Conservation (phyloP, 2,888 invertebrate species). For the Calliopum simillimum region DNA sequence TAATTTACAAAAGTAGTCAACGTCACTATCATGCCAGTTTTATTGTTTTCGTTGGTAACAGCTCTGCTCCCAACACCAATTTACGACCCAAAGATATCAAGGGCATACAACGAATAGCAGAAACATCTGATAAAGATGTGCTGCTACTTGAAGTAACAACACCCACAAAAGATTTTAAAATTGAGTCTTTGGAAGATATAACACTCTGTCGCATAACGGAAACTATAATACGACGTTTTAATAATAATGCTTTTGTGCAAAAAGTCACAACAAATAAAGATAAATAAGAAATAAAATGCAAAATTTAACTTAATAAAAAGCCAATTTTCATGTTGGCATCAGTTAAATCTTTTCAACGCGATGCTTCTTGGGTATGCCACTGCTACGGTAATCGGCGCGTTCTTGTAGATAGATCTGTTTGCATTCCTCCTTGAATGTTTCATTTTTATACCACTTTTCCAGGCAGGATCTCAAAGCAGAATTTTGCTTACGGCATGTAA, state of each 20-base stretch:
- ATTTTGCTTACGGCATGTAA: slow-evolving; percentile 82
- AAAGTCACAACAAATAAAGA: slow-evolving; percentile 49
- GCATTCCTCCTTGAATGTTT: slow-evolving; percentile 79
- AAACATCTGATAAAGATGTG: slow-evolving; percentile 84
- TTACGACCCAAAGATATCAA: slow-evolving; percentile 58
- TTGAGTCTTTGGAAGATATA: slow-evolving; percentile 69
- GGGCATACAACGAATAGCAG: slow-evolving; percentile 72
- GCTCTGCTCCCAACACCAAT: slow-evolving; percentile 24
- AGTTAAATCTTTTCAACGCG: slow-evolving; percentile 65
- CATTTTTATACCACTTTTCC: slow-evolving; percentile 80
- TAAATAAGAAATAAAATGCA: slow-evolving; percentile 37
- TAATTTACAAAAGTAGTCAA: slow-evolving; percentile 89
- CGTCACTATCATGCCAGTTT: slow-evolving; percentile 86
- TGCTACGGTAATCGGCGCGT: slow-evolving; percentile 83
- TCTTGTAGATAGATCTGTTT: slow-evolving; percentile 84
- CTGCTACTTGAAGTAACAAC: slow-evolving; percentile 74
- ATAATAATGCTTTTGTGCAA: slow-evolving; percentile 66
- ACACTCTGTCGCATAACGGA: slow-evolving; percentile 73
- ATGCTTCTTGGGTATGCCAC: slow-evolving; percentile 77
- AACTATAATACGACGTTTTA: slow-evolving; percentile 75
- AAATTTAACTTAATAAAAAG: slow-evolving; percentile 9
- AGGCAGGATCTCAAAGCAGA: slow-evolving; percentile 77
- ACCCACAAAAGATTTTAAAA: slow-evolving; percentile 61
- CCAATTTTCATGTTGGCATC: slow-evolving; percentile 8
- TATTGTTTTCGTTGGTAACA: slow-evolving; percentile 74